These are phyloP conservation scores for Lontra canadensis DNA, from an alignment of 2,113 vertebrate species.

Conservation along the genomic window DNA sequence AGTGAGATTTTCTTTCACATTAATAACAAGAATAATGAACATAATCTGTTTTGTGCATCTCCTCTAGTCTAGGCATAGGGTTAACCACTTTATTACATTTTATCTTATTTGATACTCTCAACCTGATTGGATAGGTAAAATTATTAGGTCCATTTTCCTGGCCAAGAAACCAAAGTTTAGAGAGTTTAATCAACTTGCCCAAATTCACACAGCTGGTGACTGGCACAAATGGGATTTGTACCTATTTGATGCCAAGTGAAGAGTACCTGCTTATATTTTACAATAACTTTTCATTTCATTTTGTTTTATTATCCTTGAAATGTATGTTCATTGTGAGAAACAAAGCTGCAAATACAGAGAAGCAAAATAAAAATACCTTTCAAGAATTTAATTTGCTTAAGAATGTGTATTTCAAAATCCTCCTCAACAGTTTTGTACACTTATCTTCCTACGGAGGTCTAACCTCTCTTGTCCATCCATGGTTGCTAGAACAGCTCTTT, in stretches of 20 bases:
- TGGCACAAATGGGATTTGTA: not conserved
- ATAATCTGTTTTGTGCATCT: not conserved
- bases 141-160: not conserved
- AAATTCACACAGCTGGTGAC: not conserved
- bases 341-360: not conserved
- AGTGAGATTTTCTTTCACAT: not conserved
- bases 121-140: not conserved
- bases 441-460: not conserved
- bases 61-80: not conserved
- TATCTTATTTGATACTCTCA: not conserved
- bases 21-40: not conserved
- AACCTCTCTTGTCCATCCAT: not conserved
- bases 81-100: not conserved
- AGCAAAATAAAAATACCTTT: not conserved
- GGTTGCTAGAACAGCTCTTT: not conserved
- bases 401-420: not conserved
- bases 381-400: not conserved
- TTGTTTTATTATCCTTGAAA: not conserved
- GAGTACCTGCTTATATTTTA: not conserved
- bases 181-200: not conserved
- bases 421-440: not conserved
- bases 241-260: not conserved
- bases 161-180: not conserved
- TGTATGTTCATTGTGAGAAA: not conserved
- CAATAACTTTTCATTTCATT: constrained; percentile 1